Conservation (phyloP, 2,113 vertebrate species). For the Pelecanus crispus region DNA sequence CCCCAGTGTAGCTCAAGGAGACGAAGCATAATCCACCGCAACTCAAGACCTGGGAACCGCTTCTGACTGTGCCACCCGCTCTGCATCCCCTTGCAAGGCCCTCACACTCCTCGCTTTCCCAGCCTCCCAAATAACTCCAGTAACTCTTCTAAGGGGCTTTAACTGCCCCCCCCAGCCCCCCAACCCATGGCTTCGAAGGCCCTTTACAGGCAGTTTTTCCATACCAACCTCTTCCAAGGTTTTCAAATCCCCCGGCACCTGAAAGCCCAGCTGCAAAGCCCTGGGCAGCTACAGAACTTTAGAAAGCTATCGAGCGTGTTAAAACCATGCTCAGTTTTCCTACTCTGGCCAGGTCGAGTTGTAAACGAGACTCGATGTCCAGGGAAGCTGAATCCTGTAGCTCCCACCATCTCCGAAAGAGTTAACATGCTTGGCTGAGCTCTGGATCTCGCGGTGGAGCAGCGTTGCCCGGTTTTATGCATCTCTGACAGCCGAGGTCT, state of each 20-base stretch:
- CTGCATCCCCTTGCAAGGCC: neutral
- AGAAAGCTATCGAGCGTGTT: accelerated
- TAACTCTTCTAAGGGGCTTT: neutral
- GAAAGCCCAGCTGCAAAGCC: neutral
- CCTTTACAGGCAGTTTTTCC: neutral
- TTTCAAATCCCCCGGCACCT: neutral
- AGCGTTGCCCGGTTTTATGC: accelerated
- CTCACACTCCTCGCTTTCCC: neutral
- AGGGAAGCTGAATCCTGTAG: neutral
- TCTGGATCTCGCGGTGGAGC: accelerated
- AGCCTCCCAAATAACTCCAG: too few relatives aligned
- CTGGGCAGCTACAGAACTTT: too few relatives aligned
- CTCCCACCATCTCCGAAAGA: neutral
- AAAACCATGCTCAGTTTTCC: neutral
- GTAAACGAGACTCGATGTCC: neutral
- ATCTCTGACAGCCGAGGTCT: neutral
- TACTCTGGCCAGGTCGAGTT: neutral
- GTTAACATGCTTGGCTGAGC: neutral
- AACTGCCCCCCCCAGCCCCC: neutral
- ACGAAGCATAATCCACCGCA: neutral
- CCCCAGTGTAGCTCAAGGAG: neutral
- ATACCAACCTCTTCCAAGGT: neutral
- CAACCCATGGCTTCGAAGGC: neutral
- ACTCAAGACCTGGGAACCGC: neutral
- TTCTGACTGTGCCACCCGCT: neutral